These are phyloP conservation scores for Drosophila maculinotata DNA, from an alignment of 2,888 invertebrate genomes.

Conservation along the genomic window DNA sequence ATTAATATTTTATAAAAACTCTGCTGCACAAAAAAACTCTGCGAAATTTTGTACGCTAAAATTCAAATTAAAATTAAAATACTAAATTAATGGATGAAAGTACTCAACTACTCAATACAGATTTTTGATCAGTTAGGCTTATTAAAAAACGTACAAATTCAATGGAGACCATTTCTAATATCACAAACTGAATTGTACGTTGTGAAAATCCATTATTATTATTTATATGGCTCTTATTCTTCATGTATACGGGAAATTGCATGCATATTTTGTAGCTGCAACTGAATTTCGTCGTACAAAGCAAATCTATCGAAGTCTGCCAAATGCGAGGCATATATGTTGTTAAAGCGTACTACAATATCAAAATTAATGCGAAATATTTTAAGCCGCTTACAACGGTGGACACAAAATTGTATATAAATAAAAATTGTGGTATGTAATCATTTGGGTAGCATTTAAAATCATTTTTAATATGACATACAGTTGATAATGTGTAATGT, in stretches of 20 bases:
- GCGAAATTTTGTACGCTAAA: neutral
- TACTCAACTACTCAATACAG: too few species aligned
- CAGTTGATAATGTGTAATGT: constrained; percentile 15
- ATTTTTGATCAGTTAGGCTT: neutral
- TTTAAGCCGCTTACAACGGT: neutral
- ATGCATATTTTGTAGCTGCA: too few species aligned
- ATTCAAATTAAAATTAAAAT: neutral
- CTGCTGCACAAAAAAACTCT: too few species aligned
- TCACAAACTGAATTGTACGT: too few species aligned
- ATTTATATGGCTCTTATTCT: too few species aligned
- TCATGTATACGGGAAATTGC: too few species aligned
- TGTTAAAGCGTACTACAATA: neutral
- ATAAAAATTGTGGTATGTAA: neutral
- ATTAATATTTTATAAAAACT: too few species aligned
- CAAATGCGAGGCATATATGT: neutral
- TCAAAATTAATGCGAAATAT: neutral
- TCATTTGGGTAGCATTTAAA: neutral
- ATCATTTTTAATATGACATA: constrained; percentile 17
- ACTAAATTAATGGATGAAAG: too few species aligned
- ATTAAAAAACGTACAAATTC: too few species aligned
- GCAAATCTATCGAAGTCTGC: neutral
- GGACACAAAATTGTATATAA: too few species aligned
- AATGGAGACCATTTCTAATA: too few species aligned
- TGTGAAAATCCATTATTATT: too few species aligned
- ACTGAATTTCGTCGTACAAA: neutral